Conservation (phyloP, 2,888 invertebrate species). For the Noctua comes region DNA sequence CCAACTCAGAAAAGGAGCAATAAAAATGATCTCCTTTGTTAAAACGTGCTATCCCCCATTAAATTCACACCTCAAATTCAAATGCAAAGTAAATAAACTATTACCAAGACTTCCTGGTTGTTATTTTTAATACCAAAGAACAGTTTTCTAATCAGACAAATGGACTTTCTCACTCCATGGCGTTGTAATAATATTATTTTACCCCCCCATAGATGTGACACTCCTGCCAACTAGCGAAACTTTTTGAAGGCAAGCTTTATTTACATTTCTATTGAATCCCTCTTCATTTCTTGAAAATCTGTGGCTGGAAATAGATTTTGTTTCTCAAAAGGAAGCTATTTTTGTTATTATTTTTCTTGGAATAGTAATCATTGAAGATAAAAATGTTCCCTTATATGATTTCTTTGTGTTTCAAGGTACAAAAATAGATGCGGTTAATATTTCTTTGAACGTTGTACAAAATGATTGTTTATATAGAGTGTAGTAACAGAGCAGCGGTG, state of each 20-base stretch:
- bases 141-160: conserved; percentile 78
- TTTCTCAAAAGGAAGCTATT: conserved; percentile 16
- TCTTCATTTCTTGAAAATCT: conserved; percentile 37
- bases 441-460: not conserved
- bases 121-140: conserved; percentile 66
- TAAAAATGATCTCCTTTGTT: too few species aligned
- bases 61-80: conserved; percentile 17
- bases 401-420: not conserved
- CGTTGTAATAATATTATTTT: conserved; percentile 79
- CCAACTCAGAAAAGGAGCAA: too few species aligned
- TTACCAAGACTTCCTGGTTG: conserved; percentile 35
- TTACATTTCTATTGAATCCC: conserved; percentile 53
- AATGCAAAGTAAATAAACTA: conserved; percentile 8
- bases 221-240: conserved; percentile 59
- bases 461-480: not conserved
- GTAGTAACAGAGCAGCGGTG: too few species aligned
- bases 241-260: conserved; percentile 54
- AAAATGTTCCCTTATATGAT: not conserved
- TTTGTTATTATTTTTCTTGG: not conserved
- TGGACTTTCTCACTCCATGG: conserved; percentile 75
- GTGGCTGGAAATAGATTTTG: conserved; percentile 29
- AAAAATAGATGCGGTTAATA: not conserved
- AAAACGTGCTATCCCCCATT: not conserved
- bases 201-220: conserved; percentile 69
- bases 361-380: not conserved